Evolutionary conservation across 2,113 vertebrate species (phyloP).

Genomic region (Alectura lathami): DNA sequence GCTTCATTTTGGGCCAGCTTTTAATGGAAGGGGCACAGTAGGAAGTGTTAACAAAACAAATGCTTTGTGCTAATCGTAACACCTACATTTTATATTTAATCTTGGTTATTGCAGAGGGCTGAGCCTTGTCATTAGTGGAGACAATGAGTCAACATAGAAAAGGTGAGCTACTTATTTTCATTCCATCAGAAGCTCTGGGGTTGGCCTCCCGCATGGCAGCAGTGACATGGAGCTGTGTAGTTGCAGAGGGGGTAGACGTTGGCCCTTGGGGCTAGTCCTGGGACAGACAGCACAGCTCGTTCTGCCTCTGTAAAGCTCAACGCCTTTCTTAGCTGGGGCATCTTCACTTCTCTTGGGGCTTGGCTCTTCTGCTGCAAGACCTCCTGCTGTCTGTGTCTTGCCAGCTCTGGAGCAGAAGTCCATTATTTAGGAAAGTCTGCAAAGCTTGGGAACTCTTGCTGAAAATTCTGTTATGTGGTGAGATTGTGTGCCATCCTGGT

Average conservation of each 20-base stretch:
- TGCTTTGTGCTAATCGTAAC: not conserved
- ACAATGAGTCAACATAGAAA: conserved; percentile 10
- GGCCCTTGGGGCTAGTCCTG: not conserved
- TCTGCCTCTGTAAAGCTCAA: not conserved
- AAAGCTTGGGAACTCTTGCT: not conserved
- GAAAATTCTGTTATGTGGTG: not conserved
- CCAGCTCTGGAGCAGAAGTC: not conserved
- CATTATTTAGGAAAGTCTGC: not conserved
- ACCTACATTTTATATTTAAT: conserved; percentile 4
- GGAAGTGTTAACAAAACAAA: conserved; percentile 2
- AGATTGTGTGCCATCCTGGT: not conserved
- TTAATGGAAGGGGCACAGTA: not conserved
- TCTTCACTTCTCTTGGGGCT: not conserved
- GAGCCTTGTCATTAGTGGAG: conserved; percentile 5
- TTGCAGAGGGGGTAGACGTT: not conserved
- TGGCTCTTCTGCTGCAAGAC: not conserved
- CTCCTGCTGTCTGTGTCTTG: not conserved
- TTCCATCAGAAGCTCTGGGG: not conserved
- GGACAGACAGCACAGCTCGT: not conserved
- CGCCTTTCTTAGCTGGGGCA: not conserved
- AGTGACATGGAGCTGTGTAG: not conserved
- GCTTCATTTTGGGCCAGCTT: not conserved
- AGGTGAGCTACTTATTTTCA: conserved; percentile 17
- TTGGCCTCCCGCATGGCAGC: not conserved
- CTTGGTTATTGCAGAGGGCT: not conserved